These are phyloP conservation scores for Anomalospiza imberbis DNA, from an alignment of 2,797 vertebrate genomes.

Conservation along the genomic window DNA sequence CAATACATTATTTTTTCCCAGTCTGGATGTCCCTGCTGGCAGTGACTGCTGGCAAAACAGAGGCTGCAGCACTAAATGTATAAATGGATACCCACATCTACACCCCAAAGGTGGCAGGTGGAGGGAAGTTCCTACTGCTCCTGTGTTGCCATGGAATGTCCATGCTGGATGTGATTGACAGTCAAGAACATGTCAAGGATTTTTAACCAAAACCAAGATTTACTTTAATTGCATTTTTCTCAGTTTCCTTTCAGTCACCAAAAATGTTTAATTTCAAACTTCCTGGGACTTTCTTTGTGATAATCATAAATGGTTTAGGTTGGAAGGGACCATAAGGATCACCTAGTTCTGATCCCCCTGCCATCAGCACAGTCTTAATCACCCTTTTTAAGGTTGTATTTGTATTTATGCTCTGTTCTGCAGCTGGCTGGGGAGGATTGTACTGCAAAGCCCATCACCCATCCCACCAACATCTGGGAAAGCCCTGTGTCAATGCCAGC, in stretches of 20 bases:
- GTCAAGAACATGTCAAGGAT: not conserved
- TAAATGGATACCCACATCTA: not conserved
- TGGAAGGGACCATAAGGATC: not conserved
- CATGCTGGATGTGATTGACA: not conserved
- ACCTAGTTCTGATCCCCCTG: not conserved
- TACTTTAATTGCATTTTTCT: not conserved
- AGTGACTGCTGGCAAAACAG: not conserved
- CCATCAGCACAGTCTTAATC: no score
- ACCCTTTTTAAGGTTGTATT: not conserved
- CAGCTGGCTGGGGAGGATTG: not conserved
- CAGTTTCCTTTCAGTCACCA: not conserved
- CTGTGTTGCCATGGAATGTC: not conserved
- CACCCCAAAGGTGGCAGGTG: rapidly evolving
- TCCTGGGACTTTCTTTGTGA: not conserved
- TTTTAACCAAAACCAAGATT: not conserved
- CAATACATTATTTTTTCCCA: not conserved
- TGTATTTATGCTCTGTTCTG: not conserved
- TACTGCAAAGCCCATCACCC: not conserved
- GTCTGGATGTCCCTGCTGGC: not conserved
- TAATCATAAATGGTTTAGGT: not conserved
- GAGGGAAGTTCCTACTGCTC: not conserved
- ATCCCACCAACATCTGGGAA: not conserved
- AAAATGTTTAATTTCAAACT: not conserved
- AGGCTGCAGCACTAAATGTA: not conserved
- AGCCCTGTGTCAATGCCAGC: not conserved